Conservation (phyloP, 2,797 vertebrate genomes). For the Arrhamphus sclerolepis region DNA sequence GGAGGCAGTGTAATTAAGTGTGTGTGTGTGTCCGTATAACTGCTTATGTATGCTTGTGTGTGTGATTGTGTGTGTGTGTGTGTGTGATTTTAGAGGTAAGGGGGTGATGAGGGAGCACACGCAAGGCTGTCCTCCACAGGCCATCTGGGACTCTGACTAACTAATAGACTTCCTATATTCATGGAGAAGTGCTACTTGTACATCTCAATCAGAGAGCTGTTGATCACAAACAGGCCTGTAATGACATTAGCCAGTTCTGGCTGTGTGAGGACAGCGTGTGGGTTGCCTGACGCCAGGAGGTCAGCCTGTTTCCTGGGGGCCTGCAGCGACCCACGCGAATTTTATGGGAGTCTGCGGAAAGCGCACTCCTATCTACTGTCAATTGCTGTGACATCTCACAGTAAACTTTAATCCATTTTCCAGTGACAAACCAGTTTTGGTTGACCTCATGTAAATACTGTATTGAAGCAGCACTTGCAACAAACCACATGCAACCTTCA, state of each 20-base stretch:
- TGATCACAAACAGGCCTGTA: conserved; percentile 76
- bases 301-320: conserved; percentile 79
- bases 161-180: conserved; percentile 84
- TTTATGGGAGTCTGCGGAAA: conserved; percentile 39
- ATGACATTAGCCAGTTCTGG: conserved; percentile 78
- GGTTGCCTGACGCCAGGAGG: conserved; percentile 79
- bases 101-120: conserved; percentile 56
- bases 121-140: conserved; percentile 72
- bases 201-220: conserved; percentile 76
- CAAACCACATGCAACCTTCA: too few relatives aligned
- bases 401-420: not conserved
- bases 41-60: conserved; percentile 50
- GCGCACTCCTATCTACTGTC: conserved; percentile 24
- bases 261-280: conserved; percentile 74
- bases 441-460: too few relatives aligned
- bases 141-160: conserved; percentile 82
- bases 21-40: conserved; percentile 50
- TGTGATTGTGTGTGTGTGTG: conserved; percentile 31
- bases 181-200: conserved; percentile 65
- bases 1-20: conserved; percentile 77
- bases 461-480: too few relatives aligned
- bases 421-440: not conserved
- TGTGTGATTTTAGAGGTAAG: conserved; percentile 63
- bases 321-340: conserved; percentile 50
- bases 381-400: conserved; percentile 16